Base-by-base conservation (phyloP, 2,888 invertebrate genomes). In the Scrobipalpa atriplicella region DNA sequence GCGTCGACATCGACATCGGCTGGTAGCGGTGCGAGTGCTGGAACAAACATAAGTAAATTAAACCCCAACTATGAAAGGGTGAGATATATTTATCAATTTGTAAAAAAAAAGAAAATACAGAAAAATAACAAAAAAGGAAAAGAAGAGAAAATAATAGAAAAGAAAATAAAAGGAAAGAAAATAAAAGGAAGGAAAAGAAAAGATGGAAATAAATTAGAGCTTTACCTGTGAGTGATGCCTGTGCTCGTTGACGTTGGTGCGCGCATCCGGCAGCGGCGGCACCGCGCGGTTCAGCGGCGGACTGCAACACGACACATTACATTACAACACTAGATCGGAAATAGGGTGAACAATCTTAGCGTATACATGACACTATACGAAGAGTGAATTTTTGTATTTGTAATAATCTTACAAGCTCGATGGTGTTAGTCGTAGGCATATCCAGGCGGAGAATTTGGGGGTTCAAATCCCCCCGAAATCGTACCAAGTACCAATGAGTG, bases 221-320 rank as follows among this genome's bases (percentile, higher is more conserved):
- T 38, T 39, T 47, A 87, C 89, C 83, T 87, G 90, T 6, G 79
- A 70, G 19, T 87, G 90, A 65, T 89, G 88, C 58, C 92, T 77
- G 67, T 88, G 91, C 2, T 92, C 92, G 0, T 87, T 79, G 62
- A 87, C 89, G 0, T 78, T 80, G 0, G 87, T 72, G 9, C 90
- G 73, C 2, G 78, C 71, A 0, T 95, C 95, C 0, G 97, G 96
- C 64, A 95, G 93, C 6, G 97, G 95, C 13, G 97, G 97, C 11
- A 96, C 95, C 2, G 87, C 79, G 0, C 92, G 84, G 70, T 82
- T 87, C 10, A 89, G 65, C 0, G 89, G 81, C 0, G 82, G 73
- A 64, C 92, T 90, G 83, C 0, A 74, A 78, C 18, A 64, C 13
- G 60, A 62, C 61, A 64, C 3, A 41, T 1, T 7, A 41, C 41